Conservation (phyloP, 2,888 invertebrate species). For the Lacanobia wlatinum region DNA sequence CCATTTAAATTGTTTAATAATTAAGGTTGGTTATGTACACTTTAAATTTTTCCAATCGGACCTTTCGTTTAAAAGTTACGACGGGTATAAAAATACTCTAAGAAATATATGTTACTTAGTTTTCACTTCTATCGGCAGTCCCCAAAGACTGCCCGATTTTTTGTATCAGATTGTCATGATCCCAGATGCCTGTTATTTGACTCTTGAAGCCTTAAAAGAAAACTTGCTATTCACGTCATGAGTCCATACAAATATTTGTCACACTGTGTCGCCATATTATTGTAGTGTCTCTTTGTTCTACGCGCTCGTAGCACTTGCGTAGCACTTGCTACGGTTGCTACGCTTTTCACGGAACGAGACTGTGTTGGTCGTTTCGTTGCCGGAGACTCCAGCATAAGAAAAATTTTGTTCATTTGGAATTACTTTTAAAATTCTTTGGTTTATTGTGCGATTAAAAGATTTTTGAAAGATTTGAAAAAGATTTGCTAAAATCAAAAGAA, state of each 20-base stretch:
- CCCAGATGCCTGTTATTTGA: background rate
- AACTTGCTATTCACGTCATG: too few relatives aligned
- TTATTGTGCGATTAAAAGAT: background rate
- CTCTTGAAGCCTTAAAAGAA: background rate
- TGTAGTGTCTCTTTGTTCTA: conserved; percentile 34
- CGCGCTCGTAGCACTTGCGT: conserved; percentile 52
- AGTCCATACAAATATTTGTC: too few relatives aligned
- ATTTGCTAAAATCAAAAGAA: background rate
- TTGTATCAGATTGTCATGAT: background rate
- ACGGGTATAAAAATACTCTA: too few relatives aligned
- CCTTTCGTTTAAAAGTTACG: too few relatives aligned
- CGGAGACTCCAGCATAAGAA: conserved; percentile 7
- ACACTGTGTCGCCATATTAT: conserved; percentile 8
- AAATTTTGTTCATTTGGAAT: conserved; percentile 15
- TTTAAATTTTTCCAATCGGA: too few relatives aligned
- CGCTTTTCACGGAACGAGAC: conserved; percentile 34
- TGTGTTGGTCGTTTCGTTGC: conserved; percentile 26
- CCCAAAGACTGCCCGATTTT: too few relatives aligned
- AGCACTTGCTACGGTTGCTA: conserved; percentile 59
- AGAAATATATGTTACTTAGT: too few relatives aligned
- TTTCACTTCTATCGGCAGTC: too few relatives aligned
- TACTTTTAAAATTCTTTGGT: background rate
- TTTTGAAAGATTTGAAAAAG: background rate
- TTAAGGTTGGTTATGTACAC: too few relatives aligned
- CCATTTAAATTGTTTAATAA: too few relatives aligned